Base-by-base conservation (phyloP, 2,888 invertebrate species). In the Pachliopta kotzebuea region DNA sequence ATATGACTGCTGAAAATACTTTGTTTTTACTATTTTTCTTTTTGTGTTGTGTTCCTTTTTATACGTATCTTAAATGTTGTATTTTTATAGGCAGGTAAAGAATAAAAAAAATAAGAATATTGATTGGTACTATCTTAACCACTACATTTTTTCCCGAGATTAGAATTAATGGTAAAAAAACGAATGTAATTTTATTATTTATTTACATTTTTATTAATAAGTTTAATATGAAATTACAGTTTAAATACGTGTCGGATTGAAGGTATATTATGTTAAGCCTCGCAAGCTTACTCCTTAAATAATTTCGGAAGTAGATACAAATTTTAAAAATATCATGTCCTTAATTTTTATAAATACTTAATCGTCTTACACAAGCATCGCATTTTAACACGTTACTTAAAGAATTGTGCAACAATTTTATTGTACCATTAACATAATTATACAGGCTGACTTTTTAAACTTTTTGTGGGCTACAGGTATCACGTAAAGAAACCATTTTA, bases 111-210 rank as follows among this genome's bases (percentile, higher is more conserved):
- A n/a, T n/a, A n/a, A n/a, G 6, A 26, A 26, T 26, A 26, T 26
- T 26, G 3, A 26, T 26, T 26, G 4, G 3, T 26, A 3, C 26
- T 26, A 26, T 26, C 26, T 26, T 26, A 26, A 26, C 26, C 26
- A 26, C 3, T 4, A 6, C 6, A 26, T 26, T 26, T 26, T 26
- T n/a, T n/a, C n/a, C 29, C 31, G 31, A 1, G 7, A 31, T 31
- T 37, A 23, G 62, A 66, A 67, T 24, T 54, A 68, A 21, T 9
- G 23, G 21, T 20, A 21, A 52, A 23, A 52, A 66, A 61, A 54
- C 67, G 37, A 49, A 17, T n/a, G 37, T 21, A 11, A 68, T 63
- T 70, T 67, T 70, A 71, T 72, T 66, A 72, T 80, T 82, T 73
- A 73, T 72, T 72, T 73, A 72, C 72, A 73, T 52, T 29, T 26